Percentiles rank a stretch among this genome's conserved stretches.
phyloP scores from a whole-genome alignment of 2,113 vertebrate genomes.

The Crypturellus undulatus region DNA sequence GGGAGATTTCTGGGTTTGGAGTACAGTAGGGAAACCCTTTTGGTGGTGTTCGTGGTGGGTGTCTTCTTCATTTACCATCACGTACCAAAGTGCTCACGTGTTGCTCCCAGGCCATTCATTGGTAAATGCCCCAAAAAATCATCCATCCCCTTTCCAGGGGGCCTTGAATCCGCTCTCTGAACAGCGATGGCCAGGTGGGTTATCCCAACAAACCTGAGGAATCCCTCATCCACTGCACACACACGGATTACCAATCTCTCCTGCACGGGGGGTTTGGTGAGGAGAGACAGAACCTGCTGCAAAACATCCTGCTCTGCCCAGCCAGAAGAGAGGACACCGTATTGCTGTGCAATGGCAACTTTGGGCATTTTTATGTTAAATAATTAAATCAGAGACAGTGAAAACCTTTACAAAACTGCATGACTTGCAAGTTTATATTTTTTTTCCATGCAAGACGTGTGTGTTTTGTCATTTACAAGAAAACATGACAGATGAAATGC shows the following conservation, averaged over 20 bases:
- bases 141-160: neutral
- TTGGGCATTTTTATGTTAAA: neutral
- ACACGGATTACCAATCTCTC: fast-evolving
- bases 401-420: neutral
- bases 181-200: fast-evolving
- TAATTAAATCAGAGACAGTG: neutral
- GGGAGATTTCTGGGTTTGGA: neutral
- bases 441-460: neutral
- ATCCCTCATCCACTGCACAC: neutral
- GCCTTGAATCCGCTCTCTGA: neutral
- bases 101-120: neutral
- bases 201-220: neutral
- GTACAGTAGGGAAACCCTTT: neutral
- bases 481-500: neutral
- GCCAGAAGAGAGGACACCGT: neutral
- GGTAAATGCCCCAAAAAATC: neutral
- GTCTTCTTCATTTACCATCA: neutral
- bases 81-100: neutral
- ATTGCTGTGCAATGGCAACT: neutral
- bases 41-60: neutral
- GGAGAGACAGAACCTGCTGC: neutral
- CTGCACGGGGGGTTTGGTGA: fast-evolving
- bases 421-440: neutral
- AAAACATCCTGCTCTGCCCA: neutral
- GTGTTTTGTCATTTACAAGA: neutral